phyloP scores from a whole-genome alignment of 2,888 invertebrate genomes.

The Drosophila trichaetosa region DNA sequence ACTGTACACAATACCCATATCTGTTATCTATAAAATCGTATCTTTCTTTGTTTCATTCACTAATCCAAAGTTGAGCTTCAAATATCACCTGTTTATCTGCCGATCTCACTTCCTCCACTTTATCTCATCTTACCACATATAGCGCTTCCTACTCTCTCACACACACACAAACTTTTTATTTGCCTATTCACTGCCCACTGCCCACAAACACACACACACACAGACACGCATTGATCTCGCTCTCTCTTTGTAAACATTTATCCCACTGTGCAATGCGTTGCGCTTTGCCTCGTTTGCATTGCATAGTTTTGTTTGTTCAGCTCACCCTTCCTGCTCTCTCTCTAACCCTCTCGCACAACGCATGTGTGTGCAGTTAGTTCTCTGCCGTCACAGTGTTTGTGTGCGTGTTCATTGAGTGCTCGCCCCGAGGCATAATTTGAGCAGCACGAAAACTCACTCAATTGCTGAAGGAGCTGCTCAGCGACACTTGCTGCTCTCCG shows the following conservation, averaged over 20 bases:
- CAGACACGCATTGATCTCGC: constrained; percentile 8
- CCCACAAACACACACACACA: constrained; percentile 5
- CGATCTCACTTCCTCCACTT: constrained; percentile 67
- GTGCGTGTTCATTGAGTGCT: constrained; percentile 82
- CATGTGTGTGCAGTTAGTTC: constrained; percentile 12
- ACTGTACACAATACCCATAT: not conserved
- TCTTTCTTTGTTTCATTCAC: constrained; percentile 13
- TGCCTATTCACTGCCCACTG: constrained; percentile 37
- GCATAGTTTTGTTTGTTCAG: constrained; percentile 74
- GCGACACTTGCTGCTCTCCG: constrained; percentile 65
- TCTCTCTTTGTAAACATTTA: constrained; percentile 36
- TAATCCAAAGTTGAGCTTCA: constrained; percentile 15
- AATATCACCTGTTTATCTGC: constrained; percentile 67
- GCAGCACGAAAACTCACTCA: constrained; percentile 48
- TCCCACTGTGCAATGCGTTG: constrained; percentile 74
- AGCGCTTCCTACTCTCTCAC: constrained; percentile 45
- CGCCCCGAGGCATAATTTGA: constrained; percentile 59
- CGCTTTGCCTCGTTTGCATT: constrained; percentile 59
- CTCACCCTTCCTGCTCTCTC: constrained; percentile 37
- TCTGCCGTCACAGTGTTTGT: constrained; percentile 49
- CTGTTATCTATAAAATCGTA: constrained; percentile 1
- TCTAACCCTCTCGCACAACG: constrained; percentile 5
- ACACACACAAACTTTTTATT: constrained; percentile 20
- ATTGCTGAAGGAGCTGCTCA: constrained; percentile 33
- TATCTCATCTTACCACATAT: constrained; percentile 37